Evolutionary conservation across 1,140 invertebrate species (phyloP).

Genomic region (Ceratitis capitata): DNA sequence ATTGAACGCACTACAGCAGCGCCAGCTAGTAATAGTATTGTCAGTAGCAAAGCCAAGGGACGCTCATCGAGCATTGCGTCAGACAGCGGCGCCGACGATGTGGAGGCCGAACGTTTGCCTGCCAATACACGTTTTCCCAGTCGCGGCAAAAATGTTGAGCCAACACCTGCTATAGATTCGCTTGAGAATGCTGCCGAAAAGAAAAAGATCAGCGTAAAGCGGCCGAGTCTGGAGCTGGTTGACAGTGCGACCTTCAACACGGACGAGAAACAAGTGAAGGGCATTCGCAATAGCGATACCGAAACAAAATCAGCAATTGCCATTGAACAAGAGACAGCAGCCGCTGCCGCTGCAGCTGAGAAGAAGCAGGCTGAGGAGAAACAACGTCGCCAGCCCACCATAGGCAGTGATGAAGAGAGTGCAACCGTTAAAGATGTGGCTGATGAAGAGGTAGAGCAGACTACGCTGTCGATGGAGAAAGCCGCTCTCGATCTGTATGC

Average conservation of each 20-base stretch:
- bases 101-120: constrained; percentile 75
- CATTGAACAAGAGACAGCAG: constrained; percentile 52
- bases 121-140: constrained; percentile 82
- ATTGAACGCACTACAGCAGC: constrained; percentile 71
- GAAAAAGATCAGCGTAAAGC: constrained; percentile 64
- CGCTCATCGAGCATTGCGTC: constrained; percentile 49
- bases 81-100: constrained; percentile 65
- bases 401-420: constrained; percentile 44
- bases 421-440: constrained; percentile 63
- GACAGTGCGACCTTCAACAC: constrained; percentile 83
- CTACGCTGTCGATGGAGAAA: constrained; percentile 80
- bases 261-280: constrained; percentile 68
- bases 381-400: constrained; percentile 45
- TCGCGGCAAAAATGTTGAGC: constrained; percentile 67
- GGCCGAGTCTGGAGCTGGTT: constrained; percentile 79
- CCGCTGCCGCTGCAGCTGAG: constrained; percentile 49
- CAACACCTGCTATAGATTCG: constrained; percentile 57
- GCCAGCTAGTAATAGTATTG: constrained; percentile 68
- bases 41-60: constrained; percentile 67
- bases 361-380: constrained; percentile 40
- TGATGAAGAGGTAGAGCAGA: constrained; percentile 67
- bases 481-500: constrained; percentile 83
- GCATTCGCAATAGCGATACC: constrained; percentile 56
- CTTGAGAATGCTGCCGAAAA: constrained; percentile 66
- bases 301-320: constrained; percentile 58